Percentiles rank a stretch among this genome's conserved stretches.
Conservation (phyloP, 2,113 vertebrate species). For the Pseudopipra pipra region DNA sequence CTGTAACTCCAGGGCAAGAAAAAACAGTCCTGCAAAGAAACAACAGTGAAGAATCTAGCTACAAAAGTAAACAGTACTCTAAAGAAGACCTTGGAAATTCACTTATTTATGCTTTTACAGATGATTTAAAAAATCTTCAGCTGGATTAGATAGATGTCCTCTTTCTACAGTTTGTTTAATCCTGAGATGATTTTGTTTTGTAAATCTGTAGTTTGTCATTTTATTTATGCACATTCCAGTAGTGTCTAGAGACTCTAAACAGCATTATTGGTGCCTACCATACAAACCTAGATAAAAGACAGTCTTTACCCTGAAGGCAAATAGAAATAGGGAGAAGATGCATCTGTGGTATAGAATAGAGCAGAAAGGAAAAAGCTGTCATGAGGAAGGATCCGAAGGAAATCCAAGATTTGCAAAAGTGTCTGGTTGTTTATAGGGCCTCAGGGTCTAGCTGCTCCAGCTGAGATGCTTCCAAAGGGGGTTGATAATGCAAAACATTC, state of each 20-base stretch:
- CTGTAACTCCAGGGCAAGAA: neutral
- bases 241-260: neutral
- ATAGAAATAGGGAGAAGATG: neutral
- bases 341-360: neutral
- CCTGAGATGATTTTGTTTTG: neutral
- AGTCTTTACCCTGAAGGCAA: neutral
- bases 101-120: neutral
- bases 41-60: neutral
- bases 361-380: conserved; percentile 35
- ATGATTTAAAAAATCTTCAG: neutral
- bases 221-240: conserved; percentile 27
- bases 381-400: conserved; percentile 2
- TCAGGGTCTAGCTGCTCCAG: conserved; percentile 24
- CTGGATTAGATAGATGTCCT: neutral
- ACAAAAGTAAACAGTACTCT: neutral
- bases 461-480: conserved; percentile 20
- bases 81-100: neutral
- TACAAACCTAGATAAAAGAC: neutral
- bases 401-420: conserved; percentile 23
- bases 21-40: neutral
- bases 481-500: conserved; percentile 1
- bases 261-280: neutral
- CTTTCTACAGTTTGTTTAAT: neutral
- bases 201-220: neutral
- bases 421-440: conserved; percentile 25